phyloP scores from a whole-genome alignment of 1,140 invertebrate species.

The Solenopsis fugax region DNA sequence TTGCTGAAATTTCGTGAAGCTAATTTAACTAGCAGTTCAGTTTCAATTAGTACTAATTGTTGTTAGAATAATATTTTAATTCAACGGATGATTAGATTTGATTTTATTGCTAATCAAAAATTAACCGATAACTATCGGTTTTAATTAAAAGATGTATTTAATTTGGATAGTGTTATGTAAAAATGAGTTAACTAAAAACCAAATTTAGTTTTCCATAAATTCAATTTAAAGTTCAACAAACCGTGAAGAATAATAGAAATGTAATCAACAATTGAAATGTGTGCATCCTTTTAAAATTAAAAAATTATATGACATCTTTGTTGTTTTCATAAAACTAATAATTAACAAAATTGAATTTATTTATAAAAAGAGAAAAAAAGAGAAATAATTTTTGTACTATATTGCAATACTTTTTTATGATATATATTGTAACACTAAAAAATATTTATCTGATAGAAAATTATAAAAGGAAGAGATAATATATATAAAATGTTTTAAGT shows the following conservation, averaged over 20 bases:
- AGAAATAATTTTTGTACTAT: not conserved
- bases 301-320: not conserved
- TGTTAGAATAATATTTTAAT: conserved; percentile 27
- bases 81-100: conserved; percentile 28
- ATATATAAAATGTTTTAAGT: not conserved
- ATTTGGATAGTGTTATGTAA: conserved; percentile 36
- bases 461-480: not conserved
- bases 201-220: not conserved
- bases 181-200: conserved; percentile 12
- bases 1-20: conserved; percentile 17
- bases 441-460: not conserved
- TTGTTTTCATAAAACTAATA: not conserved
- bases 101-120: conserved; percentile 33
- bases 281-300: not conserved
- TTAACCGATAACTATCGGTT: conserved; percentile 1
- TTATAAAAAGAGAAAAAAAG: not conserved
- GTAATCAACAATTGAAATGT: not conserved
- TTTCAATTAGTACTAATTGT: conserved; percentile 42
- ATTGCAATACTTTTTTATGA: not conserved
- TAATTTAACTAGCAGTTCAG: conserved; percentile 26
- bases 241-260: not conserved
- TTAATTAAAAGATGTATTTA: conserved; percentile 4
- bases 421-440: not conserved
- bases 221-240: not conserved
- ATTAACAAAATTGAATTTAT: not conserved